Conservation (phyloP, 2,113 vertebrate species). For the Propithecus coquereli region DNA sequence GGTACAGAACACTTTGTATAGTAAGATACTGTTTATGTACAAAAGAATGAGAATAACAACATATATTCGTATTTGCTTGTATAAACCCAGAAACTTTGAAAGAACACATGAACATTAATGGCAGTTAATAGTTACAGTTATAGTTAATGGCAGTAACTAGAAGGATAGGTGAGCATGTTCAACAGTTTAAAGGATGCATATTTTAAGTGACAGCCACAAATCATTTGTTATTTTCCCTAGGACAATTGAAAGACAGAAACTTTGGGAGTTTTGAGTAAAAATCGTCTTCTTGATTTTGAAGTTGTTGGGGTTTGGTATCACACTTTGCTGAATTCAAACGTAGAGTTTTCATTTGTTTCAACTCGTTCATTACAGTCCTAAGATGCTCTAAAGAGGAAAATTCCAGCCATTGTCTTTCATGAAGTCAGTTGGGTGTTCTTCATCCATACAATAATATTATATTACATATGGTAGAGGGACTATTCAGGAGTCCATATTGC, state of each 20-base stretch:
- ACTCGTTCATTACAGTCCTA: background rate
- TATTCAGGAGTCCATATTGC: background rate
- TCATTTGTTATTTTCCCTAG: background rate
- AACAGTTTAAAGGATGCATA: background rate
- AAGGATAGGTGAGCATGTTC: background rate
- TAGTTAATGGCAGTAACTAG: background rate
- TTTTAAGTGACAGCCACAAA: conserved; percentile 26
- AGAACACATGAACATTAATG: background rate
- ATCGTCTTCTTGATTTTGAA: conserved; percentile 1
- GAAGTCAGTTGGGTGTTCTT: background rate
- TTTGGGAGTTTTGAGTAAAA: conserved; percentile 9
- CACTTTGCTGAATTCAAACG: conserved; percentile 4
- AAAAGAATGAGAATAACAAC: background rate
- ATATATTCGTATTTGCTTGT: background rate
- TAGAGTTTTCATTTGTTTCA: background rate
- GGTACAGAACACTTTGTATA: background rate
- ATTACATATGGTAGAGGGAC: background rate
- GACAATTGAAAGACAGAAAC: background rate
- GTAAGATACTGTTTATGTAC: background rate
- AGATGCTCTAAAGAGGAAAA: background rate
- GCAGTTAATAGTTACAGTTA: background rate
- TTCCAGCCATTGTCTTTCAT: background rate
- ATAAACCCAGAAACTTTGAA: background rate
- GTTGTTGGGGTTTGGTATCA: background rate
- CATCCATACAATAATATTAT: background rate